These are phyloP conservation scores for Mystacornis crossleyi DNA, from an alignment of 2,113 vertebrate genomes.

Conservation along the genomic window DNA sequence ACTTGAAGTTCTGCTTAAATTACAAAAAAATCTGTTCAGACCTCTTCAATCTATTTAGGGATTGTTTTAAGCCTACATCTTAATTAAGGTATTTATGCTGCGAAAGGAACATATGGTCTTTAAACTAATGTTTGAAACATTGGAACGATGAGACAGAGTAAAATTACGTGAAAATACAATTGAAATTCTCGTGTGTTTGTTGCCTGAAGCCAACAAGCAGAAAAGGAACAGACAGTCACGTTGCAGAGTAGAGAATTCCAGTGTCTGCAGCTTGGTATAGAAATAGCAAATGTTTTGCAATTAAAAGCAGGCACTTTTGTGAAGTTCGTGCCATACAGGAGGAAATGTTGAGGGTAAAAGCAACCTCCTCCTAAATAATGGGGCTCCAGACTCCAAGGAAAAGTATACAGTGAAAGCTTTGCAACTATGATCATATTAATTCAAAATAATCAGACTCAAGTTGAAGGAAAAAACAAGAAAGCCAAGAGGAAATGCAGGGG, in stretches of 20 bases:
- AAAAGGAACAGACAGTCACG: neutral
- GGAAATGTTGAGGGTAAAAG: neutral
- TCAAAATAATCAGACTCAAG: neutral
- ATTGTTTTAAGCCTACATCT: slow-evolving; percentile 2
- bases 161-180: neutral
- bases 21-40: neutral
- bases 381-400: neutral
- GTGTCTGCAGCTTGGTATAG: neutral
- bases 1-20: neutral
- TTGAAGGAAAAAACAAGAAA: neutral
- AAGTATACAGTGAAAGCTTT: neutral
- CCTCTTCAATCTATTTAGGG: neutral
- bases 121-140: neutral
- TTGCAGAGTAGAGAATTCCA: neutral
- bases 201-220: slow-evolving; percentile 20
- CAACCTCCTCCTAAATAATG: neutral
- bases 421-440: neutral
- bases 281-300: neutral
- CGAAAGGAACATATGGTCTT: slow-evolving; percentile 21
- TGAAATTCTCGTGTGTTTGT: neutral
- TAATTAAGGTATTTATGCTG: slow-evolving; percentile 18
- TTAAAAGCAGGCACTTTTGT: neutral
- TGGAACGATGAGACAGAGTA: neutral
- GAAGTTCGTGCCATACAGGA: neutral
- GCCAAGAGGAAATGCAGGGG: neutral